phyloP scores from a whole-genome alignment of 2,888 invertebrate species.

The Lysandra coridon region DNA sequence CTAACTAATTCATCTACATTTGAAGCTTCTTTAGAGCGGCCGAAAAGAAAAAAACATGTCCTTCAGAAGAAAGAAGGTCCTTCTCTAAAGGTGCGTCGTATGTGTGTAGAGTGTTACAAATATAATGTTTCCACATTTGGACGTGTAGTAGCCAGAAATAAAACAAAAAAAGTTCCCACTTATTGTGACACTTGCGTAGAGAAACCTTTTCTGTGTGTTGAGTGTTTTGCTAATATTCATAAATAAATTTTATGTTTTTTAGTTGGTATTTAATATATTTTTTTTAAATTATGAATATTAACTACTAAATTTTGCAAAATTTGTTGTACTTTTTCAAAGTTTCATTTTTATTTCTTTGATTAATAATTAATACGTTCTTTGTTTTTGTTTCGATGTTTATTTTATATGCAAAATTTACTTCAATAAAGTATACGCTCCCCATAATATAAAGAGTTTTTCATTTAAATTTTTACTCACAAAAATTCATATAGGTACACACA shows the following conservation, averaged over 20 bases:
- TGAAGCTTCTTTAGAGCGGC: conserved; percentile 34
- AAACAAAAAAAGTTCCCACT: conserved; percentile 45
- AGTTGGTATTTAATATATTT: too few relatives aligned
- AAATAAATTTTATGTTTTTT: conserved; percentile 16
- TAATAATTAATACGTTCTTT: conserved; percentile 37
- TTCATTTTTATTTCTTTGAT: conserved; percentile 31
- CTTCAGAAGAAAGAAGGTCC: conserved; percentile 38
- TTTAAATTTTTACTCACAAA: too few relatives aligned
- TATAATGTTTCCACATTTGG: conserved; percentile 42
- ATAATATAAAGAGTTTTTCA: too few relatives aligned
- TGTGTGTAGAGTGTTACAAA: conserved; percentile 42
- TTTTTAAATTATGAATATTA: too few relatives aligned
- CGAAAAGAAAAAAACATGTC: too few relatives aligned
- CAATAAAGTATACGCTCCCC: too few relatives aligned
- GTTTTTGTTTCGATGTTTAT: background rate
- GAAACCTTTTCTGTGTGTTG: conserved; percentile 40
- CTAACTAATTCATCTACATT: conserved; percentile 33
- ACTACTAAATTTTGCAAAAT: too few relatives aligned
- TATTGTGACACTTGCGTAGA: conserved; percentile 42
- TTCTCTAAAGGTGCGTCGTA: conserved; percentile 40
- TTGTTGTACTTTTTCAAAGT: too few relatives aligned
- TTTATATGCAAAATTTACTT: background rate
- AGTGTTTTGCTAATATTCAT: conserved; percentile 36
- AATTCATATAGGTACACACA: too few relatives aligned
- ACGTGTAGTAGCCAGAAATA: conserved; percentile 43